Conservation (phyloP, 2,113 vertebrate genomes). For the Mohoua ochrocephala region DNA sequence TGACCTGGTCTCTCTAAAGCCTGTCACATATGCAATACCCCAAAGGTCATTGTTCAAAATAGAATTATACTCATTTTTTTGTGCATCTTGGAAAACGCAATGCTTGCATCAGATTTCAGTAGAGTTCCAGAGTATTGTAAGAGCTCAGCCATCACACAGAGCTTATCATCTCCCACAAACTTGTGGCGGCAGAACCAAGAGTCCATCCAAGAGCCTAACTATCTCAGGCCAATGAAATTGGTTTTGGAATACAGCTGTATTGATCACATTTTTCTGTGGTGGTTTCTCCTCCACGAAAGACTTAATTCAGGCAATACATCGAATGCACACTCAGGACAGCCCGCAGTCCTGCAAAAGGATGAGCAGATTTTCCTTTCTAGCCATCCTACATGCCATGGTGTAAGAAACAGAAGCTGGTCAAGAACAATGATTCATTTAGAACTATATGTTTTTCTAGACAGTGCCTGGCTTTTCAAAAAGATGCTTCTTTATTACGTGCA, state of each 20-base stretch:
- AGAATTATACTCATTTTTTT: background rate
- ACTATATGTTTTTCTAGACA: background rate
- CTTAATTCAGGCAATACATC: background rate
- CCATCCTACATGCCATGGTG: background rate
- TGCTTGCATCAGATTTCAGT: background rate
- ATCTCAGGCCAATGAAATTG: rapidly evolving
- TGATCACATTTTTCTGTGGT: background rate
- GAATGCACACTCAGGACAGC: background rate
- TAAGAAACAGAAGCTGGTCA: background rate
- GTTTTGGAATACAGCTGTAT: background rate
- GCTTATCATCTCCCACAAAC: background rate
- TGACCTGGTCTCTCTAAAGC: background rate
- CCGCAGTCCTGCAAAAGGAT: background rate
- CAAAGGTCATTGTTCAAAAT: background rate
- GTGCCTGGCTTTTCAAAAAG: background rate
- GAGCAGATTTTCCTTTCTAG: background rate
- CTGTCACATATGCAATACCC: background rate
- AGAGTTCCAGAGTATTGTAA: background rate
- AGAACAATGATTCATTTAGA: background rate
- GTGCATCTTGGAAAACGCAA: background rate
- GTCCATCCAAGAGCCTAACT: background rate
- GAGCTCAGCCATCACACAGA: background rate
- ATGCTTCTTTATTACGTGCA: background rate
- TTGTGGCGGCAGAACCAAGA: background rate
- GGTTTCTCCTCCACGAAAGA: background rate